Percentiles rank a stretch among this genome's conserved stretches.
These are phyloP conservation scores for Hyla sarda DNA, from an alignment of 2,113 vertebrate genomes.

Conservation along the genomic window DNA sequence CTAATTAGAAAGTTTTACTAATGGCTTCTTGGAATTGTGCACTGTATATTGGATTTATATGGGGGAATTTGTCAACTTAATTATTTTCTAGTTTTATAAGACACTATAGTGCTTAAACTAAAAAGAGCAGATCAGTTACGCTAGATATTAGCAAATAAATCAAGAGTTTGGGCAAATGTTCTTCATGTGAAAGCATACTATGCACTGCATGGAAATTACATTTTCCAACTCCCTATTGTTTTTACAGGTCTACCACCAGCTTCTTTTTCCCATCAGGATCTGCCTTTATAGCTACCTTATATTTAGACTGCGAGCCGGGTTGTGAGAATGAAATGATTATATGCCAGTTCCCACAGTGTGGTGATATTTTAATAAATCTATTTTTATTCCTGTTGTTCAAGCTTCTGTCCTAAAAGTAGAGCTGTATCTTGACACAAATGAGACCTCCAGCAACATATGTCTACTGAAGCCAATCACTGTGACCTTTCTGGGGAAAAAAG, in stretches of 20 bases:
- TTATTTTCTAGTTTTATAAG: constrained; percentile 10
- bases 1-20: constrained; percentile 23
- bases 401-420: background rate
- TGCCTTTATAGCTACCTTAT: constrained; percentile 3
- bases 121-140: background rate
- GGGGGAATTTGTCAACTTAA: constrained; percentile 28
- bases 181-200: background rate
- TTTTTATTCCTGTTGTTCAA: constrained; percentile 33
- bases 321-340: constrained; percentile 22
- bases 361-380: constrained; percentile 46
- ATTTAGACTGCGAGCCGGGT: constrained; percentile 9
- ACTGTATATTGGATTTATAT: constrained; percentile 24
- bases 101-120: background rate
- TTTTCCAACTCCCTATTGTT: background rate
- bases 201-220: background rate
- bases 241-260: background rate
- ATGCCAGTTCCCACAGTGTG: constrained; percentile 29
- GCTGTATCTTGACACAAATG: constrained; percentile 36
- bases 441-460: constrained; percentile 26
- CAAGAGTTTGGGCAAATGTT: background rate
- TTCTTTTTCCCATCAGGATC: constrained; percentile 19
- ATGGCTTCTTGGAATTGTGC: constrained; percentile 33
- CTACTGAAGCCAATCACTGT: constrained; percentile 17
- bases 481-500: constrained; percentile 20
- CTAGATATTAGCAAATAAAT: constrained; percentile 23